phyloP scores from a whole-genome alignment of 2,113 vertebrate species.

The Aix galericulata region DNA sequence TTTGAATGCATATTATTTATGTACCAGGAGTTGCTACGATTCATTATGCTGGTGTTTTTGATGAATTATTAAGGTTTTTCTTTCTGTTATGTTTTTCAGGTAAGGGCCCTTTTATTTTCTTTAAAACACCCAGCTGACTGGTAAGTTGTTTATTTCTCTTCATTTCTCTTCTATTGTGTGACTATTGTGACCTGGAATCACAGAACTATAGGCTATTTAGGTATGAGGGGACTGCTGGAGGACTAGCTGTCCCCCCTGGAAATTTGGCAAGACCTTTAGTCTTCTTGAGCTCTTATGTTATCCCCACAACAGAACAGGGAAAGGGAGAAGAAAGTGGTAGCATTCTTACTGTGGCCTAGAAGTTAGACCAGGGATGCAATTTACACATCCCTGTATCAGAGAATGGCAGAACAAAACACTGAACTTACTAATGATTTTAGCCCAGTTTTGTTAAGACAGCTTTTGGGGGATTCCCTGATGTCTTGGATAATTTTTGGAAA shows the following conservation, averaged over 20 bases:
- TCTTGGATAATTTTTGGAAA: neutral
- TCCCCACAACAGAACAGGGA: neutral
- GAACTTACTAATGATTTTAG: neutral
- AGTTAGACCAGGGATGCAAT: neutral
- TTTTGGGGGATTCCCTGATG: neutral
- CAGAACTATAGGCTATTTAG: neutral
- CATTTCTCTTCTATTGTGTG: neutral
- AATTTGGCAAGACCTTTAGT: no score
- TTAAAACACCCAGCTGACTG: conserved; percentile 1
- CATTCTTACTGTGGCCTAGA: neutral
- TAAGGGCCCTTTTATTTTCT: conserved; percentile 36
- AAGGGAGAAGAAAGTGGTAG: neutral
- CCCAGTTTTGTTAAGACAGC: neutral
- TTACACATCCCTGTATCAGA: neutral
- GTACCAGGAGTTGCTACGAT: neutral
- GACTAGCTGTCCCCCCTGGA: neutral
- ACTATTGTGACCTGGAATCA: neutral
- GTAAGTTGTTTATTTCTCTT: conserved; percentile 31
- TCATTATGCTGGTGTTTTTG: neutral
- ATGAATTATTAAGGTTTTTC: conserved; percentile 31
- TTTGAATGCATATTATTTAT: neutral
- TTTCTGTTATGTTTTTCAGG: conserved; percentile 58
- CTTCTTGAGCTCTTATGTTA: neutral
- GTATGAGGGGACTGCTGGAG: neutral
- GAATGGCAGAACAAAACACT: neutral